Conservation (phyloP, 2,888 invertebrate genomes). For the Seira ritae region DNA sequence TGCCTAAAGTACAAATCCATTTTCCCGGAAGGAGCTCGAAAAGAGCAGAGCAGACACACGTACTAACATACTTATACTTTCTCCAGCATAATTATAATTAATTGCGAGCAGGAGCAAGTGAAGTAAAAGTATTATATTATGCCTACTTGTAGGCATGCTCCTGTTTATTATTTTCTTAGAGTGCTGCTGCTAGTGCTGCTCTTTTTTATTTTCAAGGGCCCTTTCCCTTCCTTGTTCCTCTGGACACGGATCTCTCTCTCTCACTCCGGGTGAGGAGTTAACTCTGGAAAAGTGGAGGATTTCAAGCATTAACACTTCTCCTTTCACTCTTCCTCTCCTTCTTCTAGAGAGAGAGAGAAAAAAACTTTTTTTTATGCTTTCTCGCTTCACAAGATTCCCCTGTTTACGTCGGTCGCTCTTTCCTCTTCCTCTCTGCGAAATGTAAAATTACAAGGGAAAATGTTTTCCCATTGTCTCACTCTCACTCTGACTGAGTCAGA, state of each 20-base stretch:
- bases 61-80: no score
- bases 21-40: no score
- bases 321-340: background rate
- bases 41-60: no score
- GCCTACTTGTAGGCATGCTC: no score
- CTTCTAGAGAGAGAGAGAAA: background rate
- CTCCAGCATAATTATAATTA: no score
- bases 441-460: background rate
- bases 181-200: background rate
- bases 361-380: constrained; percentile 5
- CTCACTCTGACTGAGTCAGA: no score
- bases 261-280: background rate
- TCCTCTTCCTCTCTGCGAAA: background rate
- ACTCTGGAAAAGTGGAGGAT: constrained; percentile 28
- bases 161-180: no score
- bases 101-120: no score
- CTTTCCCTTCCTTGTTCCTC: background rate
- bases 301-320: constrained; percentile 44
- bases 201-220: background rate
- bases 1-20: no score
- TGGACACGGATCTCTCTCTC: background rate
- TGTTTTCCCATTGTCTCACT: background rate
- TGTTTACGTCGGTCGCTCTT: background rate
- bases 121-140: no score
- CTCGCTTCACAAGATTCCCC: background rate